Base-by-base conservation (phyloP, 2,113 vertebrate genomes). In the Ictalurus furcatus region DNA sequence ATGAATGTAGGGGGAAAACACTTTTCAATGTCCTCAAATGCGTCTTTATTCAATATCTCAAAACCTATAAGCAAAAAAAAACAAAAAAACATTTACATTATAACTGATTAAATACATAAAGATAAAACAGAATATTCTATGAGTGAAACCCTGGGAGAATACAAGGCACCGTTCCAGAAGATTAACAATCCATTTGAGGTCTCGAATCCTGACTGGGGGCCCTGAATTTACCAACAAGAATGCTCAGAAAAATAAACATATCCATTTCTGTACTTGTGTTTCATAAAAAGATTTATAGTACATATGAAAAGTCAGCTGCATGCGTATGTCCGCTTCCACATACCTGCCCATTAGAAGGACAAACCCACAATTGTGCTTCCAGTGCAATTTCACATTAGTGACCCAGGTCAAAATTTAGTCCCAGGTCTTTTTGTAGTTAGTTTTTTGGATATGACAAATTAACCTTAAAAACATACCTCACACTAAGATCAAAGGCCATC, bases 121-220 rank as follows among this genome's bases (percentile, higher is more conserved):
- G 92, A 91, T 85, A 88, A 61, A 92, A 88, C 87, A 80, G 85
- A 90, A 93, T 93, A 93, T 92, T 94, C 91, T 92, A 91, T 81
- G 67, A 85, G 85, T 90, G 89, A 90, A 92, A 93, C 92, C 88
- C 90, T 91, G 93, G 93, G 92, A 92, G 90, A 94, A 94, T 92
- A 94, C 92, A 94, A 95, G 94, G 95, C 94, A 95, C 94, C 92
- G 86, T 93, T 92, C 92, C 92, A 94, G 90, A 94, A 93, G 86
- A 84, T 84, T 85, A 87, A 88, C 88, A 88, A 95, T 93, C 91
- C 87, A 86, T 92, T 91, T 91, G 92, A 92, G 86, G 91, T 93
- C 90, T 93, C 86, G 88, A 84, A 90, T 92, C 67, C 89, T 89
- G 88, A 90, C 73, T 88, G 88, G 92, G 88, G 82, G 78, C 44